Evolutionary conservation across 1,140 invertebrate species (phyloP).

Genomic region (Lucilia cuprina): DNA sequence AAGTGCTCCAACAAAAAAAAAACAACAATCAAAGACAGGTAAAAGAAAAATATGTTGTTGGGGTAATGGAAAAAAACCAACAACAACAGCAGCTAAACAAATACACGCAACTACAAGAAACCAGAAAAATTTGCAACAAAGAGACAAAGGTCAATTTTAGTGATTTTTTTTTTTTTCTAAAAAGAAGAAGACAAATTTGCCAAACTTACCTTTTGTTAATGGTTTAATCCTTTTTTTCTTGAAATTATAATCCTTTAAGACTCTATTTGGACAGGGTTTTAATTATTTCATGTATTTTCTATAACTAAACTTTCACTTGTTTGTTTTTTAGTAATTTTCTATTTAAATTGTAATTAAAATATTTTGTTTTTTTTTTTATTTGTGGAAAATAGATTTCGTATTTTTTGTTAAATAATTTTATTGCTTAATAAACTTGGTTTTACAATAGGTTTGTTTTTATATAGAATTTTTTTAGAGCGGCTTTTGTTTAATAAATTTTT

Average conservation of each 20-base stretch:
- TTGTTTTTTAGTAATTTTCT: neutral
- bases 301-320: neutral
- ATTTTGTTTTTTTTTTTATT: slow-evolving; percentile 11
- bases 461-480: no score
- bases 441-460: neutral
- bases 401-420: neutral
- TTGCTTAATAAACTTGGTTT: slow-evolving; percentile 5
- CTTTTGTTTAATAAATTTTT: neutral
- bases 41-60: neutral
- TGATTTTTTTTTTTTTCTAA: neutral
- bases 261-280: neutral
- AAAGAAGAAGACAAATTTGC: neutral
- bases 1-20: neutral
- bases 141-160: slow-evolving; percentile 26
- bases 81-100: neutral
- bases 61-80: no score
- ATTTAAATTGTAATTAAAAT: neutral
- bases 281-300: neutral
- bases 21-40: neutral
- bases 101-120: neutral
- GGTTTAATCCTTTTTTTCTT: neutral
- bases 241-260: neutral
- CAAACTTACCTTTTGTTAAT: slow-evolving; percentile 14
- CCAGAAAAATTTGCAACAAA: slow-evolving; percentile 12
- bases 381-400: neutral